A percentile compares a stretch with the other conserved stretches of the same genome.
Evolutionary conservation across 2,888 invertebrate species (phyloP).

Genomic region (Protodeltote pygarga): DNA sequence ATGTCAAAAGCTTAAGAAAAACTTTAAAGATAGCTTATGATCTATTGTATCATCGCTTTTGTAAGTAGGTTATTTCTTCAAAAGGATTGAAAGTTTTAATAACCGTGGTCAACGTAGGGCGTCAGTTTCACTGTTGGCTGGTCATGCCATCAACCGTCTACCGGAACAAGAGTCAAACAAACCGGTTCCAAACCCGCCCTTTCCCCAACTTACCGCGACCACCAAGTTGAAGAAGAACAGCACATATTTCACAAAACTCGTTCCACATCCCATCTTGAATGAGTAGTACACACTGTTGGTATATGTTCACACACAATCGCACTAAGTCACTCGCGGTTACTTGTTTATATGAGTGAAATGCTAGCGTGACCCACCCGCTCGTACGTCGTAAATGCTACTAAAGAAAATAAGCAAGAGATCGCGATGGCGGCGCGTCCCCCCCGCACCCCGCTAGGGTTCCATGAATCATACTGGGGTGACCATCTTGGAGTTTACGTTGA

Average conservation of each 20-base stretch:
- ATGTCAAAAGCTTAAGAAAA: slow-evolving; percentile 7
- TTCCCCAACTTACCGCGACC: slow-evolving; percentile 90
- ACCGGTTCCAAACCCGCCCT: slow-evolving; percentile 76
- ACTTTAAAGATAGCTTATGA: not conserved
- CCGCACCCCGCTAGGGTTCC: slow-evolving; percentile 54
- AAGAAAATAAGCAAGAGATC: slow-evolving; percentile 72
- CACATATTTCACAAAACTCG: slow-evolving; percentile 93
- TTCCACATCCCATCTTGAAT: slow-evolving; percentile 89
- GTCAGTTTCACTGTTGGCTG: slow-evolving; percentile 66
- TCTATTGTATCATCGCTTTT: not conserved
- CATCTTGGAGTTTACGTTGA: slow-evolving; percentile 49
- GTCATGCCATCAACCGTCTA: slow-evolving; percentile 71
- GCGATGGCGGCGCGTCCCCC: slow-evolving; percentile 74
- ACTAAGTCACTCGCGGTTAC: slow-evolving; percentile 78
- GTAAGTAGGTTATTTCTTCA: not conserved
- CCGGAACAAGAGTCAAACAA: slow-evolving; percentile 66
- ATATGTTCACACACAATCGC: slow-evolving; percentile 73
- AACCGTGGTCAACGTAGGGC: slow-evolving; percentile 38
- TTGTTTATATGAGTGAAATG: slow-evolving; percentile 49
- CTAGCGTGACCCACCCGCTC: slow-evolving; percentile 48
- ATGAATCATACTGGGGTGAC: slow-evolving; percentile 64
- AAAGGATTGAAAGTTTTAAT: slow-evolving; percentile 19
- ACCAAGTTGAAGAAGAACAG: slow-evolving; percentile 93
- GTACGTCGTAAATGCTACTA: slow-evolving; percentile 72
- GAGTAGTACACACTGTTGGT: slow-evolving; percentile 73